A percentile compares a stretch with the other conserved stretches of the same genome.
phyloP scores from a whole-genome alignment of 2,888 invertebrate species.

The Gari tellinella region DNA sequence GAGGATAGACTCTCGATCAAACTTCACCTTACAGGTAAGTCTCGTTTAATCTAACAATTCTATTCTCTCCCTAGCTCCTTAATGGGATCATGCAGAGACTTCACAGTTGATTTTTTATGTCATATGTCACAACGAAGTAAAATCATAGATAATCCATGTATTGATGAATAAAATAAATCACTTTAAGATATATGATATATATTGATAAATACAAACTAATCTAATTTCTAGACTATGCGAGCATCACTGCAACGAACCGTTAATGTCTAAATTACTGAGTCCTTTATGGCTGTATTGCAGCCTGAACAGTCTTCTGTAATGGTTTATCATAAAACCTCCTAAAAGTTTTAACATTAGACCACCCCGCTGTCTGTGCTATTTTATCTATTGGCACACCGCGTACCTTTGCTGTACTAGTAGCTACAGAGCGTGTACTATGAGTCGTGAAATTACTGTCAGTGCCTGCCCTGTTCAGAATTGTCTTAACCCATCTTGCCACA shows the following conservation, averaged over 20 bases:
- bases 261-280: too few relatives aligned
- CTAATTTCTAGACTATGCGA: too few relatives aligned
- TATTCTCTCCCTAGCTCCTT: too few relatives aligned
- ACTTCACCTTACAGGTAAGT: neutral
- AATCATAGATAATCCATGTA: too few relatives aligned
- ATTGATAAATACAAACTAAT: too few relatives aligned
- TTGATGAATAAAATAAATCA: too few relatives aligned
- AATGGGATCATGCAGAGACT: constrained; percentile 5
- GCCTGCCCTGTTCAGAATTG: constrained; percentile 9
- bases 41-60: neutral
- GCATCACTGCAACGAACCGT: too few relatives aligned
- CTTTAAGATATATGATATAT: too few relatives aligned
- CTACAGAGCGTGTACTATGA: constrained; percentile 12
- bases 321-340: constrained; percentile 11
- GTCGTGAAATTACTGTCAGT: constrained; percentile 3
- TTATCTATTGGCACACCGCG: constrained; percentile 10
- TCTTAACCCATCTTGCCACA: constrained; percentile 17
- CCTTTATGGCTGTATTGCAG: too few relatives aligned
- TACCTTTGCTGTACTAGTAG: constrained; percentile 10
- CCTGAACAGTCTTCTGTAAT: neutral
- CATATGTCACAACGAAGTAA: too few relatives aligned
- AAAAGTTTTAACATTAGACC: constrained; percentile 22
- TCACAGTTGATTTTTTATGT: constrained; percentile 15
- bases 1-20: too few relatives aligned
- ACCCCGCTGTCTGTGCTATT: constrained; percentile 20